Conservation (phyloP, 1,140 invertebrate genomes). For the Achatina immaculata region DNA sequence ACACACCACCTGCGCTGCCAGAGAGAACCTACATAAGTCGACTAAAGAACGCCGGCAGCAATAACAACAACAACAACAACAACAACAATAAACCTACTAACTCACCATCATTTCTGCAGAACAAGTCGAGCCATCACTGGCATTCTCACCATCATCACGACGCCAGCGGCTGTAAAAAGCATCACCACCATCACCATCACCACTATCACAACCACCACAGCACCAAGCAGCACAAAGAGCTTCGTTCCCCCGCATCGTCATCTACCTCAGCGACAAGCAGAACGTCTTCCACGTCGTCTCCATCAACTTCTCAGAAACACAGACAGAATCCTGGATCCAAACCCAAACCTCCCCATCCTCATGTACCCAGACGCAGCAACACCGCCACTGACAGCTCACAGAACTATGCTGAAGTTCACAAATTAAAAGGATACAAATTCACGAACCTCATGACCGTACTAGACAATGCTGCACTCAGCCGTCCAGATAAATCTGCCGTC, state of each 20-base stretch:
- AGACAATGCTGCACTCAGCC: neutral
- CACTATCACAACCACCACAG: conserved; percentile 17
- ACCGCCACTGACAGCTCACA: neutral
- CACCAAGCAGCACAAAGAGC: neutral
- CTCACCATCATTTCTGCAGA: neutral
- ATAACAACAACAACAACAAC: neutral
- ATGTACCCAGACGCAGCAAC: neutral
- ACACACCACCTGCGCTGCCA: conserved; percentile 30
- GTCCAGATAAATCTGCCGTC: conserved; percentile 10
- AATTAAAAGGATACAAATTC: conserved; percentile 38
- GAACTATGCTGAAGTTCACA: conserved; percentile 30
- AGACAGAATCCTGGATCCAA: neutral
- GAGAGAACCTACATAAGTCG: conserved; percentile 35
- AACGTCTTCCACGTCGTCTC: neutral
- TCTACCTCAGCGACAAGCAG: neutral
- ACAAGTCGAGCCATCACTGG: neutral
- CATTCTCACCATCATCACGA: conserved; percentile 12
- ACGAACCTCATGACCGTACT: neutral
- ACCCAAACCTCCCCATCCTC: neutral
- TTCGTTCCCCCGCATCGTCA: neutral
- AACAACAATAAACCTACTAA: neutral
- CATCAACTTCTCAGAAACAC: neutral
- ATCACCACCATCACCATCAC: conserved; percentile 35
- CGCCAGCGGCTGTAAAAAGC: neutral
- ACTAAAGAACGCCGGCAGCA: neutral